These are phyloP conservation scores for Xanthostigma xanthostigma DNA, from an alignment of 2,888 invertebrate genomes.

Conservation along the genomic window DNA sequence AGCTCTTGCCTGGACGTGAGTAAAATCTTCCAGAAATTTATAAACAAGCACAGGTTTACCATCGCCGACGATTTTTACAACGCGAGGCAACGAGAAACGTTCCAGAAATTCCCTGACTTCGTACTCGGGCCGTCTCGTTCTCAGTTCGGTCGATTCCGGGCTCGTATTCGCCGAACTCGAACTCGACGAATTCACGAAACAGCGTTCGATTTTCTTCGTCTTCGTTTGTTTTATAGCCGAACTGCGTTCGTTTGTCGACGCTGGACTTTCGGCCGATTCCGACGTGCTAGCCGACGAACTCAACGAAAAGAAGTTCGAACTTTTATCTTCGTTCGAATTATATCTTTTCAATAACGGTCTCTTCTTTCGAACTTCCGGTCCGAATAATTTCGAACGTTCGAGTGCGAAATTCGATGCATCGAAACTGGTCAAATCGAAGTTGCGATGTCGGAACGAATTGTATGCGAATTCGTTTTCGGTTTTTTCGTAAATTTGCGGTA, in stretches of 20 bases:
- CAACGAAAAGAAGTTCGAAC: conserved; percentile 26
- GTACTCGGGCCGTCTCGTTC: conserved; percentile 19
- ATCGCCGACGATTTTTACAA: conserved; percentile 39
- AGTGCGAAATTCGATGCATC: conserved; percentile 26
- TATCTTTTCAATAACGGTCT: conserved; percentile 26
- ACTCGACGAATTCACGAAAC: conserved; percentile 11
- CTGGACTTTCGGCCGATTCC: conserved; percentile 29
- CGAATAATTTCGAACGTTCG: conserved; percentile 12
- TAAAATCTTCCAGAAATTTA: conserved; percentile 43
- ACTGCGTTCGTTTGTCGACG: conserved; percentile 28
- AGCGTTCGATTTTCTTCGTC: conserved; percentile 22
- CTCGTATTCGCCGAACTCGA: conserved; percentile 16
- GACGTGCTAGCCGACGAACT: conserved; percentile 23
- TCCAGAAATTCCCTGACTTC: conserved; percentile 40
- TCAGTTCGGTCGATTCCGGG: conserved; percentile 17
- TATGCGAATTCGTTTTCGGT: conserved; percentile 12
- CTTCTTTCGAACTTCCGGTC: conserved; percentile 13
- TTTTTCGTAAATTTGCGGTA: neutral
- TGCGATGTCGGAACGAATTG: conserved; percentile 22
- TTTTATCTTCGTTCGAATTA: conserved; percentile 30
- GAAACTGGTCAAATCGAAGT: conserved; percentile 22
- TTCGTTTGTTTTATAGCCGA: conserved; percentile 27
- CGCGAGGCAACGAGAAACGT: conserved; percentile 43
- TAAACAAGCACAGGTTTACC: conserved; percentile 45
- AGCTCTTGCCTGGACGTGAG: conserved; percentile 46